Percentiles rank a stretch among this genome's conserved stretches.
phyloP scores from a whole-genome alignment of 2,113 vertebrate species.

The Peromyscus maniculatus region DNA sequence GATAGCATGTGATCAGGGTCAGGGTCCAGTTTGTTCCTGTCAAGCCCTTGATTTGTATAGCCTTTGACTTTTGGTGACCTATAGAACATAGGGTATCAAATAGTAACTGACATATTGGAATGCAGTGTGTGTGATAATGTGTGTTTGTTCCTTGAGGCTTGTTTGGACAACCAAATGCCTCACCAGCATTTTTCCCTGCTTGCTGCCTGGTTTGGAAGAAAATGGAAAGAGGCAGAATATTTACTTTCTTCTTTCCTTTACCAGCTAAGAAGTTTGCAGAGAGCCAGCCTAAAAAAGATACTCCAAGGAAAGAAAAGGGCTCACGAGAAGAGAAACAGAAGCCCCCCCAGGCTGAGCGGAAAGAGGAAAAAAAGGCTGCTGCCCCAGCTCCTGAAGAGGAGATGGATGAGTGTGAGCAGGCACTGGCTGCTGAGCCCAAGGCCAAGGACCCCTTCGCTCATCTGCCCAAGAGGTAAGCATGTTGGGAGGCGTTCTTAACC shows the following conservation, averaged over 20 bases:
- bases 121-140: accelerated
- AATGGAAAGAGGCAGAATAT: not conserved
- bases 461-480: slow-evolving; percentile 92
- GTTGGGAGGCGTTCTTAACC: no score
- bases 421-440: slow-evolving; percentile 93
- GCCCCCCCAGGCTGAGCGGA: slow-evolving; percentile 91
- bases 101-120: accelerated
- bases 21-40: not conserved
- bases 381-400: slow-evolving; percentile 89
- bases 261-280: slow-evolving; percentile 95
- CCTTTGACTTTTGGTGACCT: not conserved
- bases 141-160: not conserved
- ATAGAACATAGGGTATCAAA: no score
- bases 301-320: slow-evolving; percentile 92
- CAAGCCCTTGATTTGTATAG: not conserved
- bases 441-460: slow-evolving; percentile 95
- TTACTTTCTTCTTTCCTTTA: slow-evolving; percentile 12
- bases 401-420: slow-evolving; percentile 94
- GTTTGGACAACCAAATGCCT: no score
- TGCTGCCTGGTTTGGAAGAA: not conserved
- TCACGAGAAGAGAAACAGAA: slow-evolving; percentile 90
- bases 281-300: slow-evolving; percentile 94
- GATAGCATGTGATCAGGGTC: accelerated
- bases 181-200: not conserved
- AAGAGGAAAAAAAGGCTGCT: slow-evolving; percentile 91